A percentile compares a stretch with the other conserved stretches of the same genome.
phyloP scores from a whole-genome alignment of 2,113 vertebrate genomes.

The Bungarus multicinctus region DNA sequence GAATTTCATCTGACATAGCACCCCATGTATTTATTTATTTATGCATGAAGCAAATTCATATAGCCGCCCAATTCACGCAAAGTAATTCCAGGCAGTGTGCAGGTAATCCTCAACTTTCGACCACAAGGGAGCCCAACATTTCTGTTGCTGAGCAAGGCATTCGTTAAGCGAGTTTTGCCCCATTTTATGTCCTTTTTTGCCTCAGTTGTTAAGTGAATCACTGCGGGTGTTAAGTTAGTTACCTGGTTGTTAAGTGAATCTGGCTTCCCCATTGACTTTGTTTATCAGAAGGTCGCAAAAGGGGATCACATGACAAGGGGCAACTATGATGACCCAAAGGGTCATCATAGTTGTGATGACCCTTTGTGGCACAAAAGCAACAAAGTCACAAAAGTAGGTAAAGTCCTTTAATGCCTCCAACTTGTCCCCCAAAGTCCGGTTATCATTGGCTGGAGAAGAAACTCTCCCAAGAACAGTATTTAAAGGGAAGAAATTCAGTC shows the following conservation, averaged over 20 bases:
- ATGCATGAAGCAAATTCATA: not conserved
- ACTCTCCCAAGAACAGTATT: too few relatives aligned
- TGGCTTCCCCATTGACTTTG: not conserved
- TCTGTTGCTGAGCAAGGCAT: not conserved
- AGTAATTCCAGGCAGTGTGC: too few relatives aligned
- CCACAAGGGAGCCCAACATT: not conserved
- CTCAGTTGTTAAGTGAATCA: not conserved
- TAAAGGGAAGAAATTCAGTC: too few relatives aligned
- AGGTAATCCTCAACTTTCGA: too few relatives aligned
- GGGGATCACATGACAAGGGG: rapidly evolving
- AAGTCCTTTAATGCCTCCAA: too few relatives aligned
- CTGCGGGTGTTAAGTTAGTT: not conserved
- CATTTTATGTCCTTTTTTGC: not conserved
- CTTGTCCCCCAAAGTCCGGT: too few relatives aligned
- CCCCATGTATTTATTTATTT: not conserved
- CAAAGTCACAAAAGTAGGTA: too few relatives aligned
- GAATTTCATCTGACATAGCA: not conserved
- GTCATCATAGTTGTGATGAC: too few relatives aligned
- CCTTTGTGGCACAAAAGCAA: too few relatives aligned
- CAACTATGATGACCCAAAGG: too few relatives aligned
- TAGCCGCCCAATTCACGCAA: not conserved
- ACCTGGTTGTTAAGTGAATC: not conserved
- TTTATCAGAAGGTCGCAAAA: not conserved
- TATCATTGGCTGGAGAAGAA: too few relatives aligned
- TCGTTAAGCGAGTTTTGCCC: too few relatives aligned